These are phyloP conservation scores for Pseudoatta argentina DNA, from an alignment of 1,140 invertebrate species.

Conservation along the genomic window DNA sequence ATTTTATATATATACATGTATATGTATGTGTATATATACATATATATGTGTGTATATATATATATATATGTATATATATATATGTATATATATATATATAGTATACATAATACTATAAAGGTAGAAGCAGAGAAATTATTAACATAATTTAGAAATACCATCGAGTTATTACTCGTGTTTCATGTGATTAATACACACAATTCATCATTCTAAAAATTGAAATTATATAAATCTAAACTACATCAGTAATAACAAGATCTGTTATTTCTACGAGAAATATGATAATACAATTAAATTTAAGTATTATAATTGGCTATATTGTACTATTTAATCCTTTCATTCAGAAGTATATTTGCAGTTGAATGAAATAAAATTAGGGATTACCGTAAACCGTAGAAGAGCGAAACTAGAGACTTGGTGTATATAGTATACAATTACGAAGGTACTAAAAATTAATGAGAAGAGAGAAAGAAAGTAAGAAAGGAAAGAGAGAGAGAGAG, in stretches of 20 bases:
- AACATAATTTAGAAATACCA: slow-evolving; percentile 74
- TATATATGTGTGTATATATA: background rate
- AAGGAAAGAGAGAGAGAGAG: slow-evolving; percentile 31
- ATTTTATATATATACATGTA: slow-evolving; percentile 59
- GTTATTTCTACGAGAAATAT: slow-evolving; percentile 79
- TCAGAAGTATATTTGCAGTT: slow-evolving; percentile 72
- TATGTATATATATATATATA: background rate
- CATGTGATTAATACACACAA: slow-evolving; percentile 67
- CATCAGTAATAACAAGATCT: slow-evolving; percentile 79
- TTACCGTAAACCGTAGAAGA: slow-evolving; percentile 62
- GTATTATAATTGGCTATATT: slow-evolving; percentile 81
- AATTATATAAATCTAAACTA: slow-evolving; percentile 68
- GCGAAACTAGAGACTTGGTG: slow-evolving; percentile 77
- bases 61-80: slow-evolving; percentile 58
- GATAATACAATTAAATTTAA: slow-evolving; percentile 79
- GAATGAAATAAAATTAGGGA: slow-evolving; percentile 74
- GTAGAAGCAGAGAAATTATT: slow-evolving; percentile 66
- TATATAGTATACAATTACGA: slow-evolving; percentile 82
- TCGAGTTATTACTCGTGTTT: slow-evolving; percentile 69
- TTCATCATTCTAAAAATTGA: slow-evolving; percentile 68
- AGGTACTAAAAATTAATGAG: slow-evolving; percentile 83
- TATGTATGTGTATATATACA: background rate
- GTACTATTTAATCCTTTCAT: slow-evolving; percentile 76
- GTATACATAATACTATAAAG: slow-evolving; percentile 71
- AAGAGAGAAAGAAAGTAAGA: background rate